Base-by-base conservation (phyloP, 2,888 invertebrate species). In the Ptilodon capucinus region DNA sequence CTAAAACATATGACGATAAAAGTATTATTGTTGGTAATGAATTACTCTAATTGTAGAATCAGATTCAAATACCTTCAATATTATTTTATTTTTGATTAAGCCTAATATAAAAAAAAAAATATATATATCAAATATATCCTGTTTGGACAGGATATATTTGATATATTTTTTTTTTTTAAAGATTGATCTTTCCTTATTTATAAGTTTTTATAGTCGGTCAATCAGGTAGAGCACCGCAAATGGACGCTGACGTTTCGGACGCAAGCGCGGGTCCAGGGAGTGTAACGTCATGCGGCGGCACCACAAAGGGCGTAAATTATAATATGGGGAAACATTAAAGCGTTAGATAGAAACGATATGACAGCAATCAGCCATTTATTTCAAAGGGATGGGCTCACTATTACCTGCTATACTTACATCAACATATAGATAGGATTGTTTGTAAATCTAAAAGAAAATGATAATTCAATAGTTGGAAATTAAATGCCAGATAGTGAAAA, bases 261-360 rank as follows among this genome's bases (percentile, higher is more conserved):
- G 21, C 39, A 19, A 39, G 21, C 21, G 39, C 13, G 39, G 14
- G 13, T 21, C n/a, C 14, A 19, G 4, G 39, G 21, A 39, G 18
- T 19, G 39, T 39, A 21, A 36, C 39, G 39, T 39, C 39, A 39
- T 39, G 35, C 14, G 39, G 39, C 39, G 39, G 39, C 39, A 39
- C 19, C 39, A 39, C 39, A 39, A 39, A 39, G 39, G 13, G 13
- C 13, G 17, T 39, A 39, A n/a, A 39, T 39, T 39, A 39, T 13
- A 14, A 28, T 28, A 36, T 21, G 21, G 5, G 21, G 21, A 19
- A 13, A 21, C 21, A 8, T 21, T 39, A 21, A 21, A 39, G 21
- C 39, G 13, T 39, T 39, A 21, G 39, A 39, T 39, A 19, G 21
- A 39, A 39, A 11, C 14, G 39, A 21, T 39, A 39, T 19, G 39